A percentile compares a stretch with the other conserved stretches of the same genome.
phyloP scores from a whole-genome alignment of 2,113 vertebrate species.

The Phaethon lepturus region DNA sequence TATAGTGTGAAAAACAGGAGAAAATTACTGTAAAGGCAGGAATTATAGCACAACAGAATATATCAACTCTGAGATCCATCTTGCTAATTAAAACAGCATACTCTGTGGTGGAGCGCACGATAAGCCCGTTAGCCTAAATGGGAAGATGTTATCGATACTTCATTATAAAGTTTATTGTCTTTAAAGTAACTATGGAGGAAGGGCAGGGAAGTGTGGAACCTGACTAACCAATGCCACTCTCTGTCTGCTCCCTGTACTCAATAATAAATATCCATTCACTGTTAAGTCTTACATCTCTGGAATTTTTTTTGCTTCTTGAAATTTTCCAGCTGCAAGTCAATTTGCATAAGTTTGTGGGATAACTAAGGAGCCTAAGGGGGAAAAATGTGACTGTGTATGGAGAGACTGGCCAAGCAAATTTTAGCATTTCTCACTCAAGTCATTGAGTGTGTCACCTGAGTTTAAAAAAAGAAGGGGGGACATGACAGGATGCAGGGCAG shows the following conservation, averaged over 20 bases:
- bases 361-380: not conserved
- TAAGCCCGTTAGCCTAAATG: slow-evolving; percentile 76
- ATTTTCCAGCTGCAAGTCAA: not conserved
- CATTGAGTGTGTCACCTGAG: not conserved
- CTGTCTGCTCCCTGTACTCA: not conserved
- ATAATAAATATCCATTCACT: not conserved
- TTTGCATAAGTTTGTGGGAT: not conserved
- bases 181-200: slow-evolving; percentile 47
- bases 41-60: slow-evolving; percentile 81
- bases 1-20: slow-evolving; percentile 81
- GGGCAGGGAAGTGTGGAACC: not conserved
- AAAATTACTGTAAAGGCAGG: slow-evolving; percentile 83
- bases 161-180: slow-evolving; percentile 71
- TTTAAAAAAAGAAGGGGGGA: rapidly evolving
- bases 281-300: not conserved
- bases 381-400: not conserved
- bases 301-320: not conserved
- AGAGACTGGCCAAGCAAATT: not conserved
- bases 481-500: not conserved
- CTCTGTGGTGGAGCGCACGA: slow-evolving; percentile 60
- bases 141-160: slow-evolving; percentile 65
- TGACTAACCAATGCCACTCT: not conserved
- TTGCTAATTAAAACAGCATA: slow-evolving; percentile 84
- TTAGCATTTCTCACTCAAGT: not conserved
- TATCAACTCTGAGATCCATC: slow-evolving; percentile 79